These are phyloP conservation scores for Python bivittatus DNA, from an alignment of 2,113 vertebrate species.

Conservation along the genomic window DNA sequence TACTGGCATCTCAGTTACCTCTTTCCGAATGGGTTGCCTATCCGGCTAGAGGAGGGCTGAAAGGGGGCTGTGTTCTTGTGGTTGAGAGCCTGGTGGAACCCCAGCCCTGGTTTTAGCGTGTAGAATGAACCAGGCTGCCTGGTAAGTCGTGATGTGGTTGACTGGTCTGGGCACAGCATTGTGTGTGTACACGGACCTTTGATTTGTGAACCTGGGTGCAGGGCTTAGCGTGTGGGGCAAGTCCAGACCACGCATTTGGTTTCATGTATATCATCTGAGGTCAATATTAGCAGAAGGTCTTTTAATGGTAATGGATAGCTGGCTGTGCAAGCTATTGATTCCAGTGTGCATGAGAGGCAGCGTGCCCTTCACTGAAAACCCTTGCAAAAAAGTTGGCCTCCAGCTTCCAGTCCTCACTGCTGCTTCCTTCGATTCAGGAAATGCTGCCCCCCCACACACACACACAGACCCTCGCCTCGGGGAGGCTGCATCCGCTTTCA, in stretches of 20 bases:
- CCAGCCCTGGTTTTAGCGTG: not conserved
- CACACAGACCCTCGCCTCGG: not conserved
- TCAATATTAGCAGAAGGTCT: not conserved
- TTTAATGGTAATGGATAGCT: not conserved
- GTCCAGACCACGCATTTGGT: not conserved
- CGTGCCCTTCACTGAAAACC: not conserved
- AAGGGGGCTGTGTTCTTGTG: too few species aligned
- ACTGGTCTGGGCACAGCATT: not conserved
- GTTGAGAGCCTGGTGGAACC: too few species aligned
- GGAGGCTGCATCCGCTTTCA: not conserved
- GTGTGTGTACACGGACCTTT: not conserved
- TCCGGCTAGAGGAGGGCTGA: not conserved
- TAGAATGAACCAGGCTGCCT: not conserved
- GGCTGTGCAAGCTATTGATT: not conserved
- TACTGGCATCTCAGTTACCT: not conserved
- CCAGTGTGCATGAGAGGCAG: not conserved
- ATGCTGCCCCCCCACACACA: not conserved
- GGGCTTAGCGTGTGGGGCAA: not conserved
- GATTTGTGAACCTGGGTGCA: not conserved
- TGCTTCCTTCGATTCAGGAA: not conserved
- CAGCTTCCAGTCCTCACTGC: not conserved
- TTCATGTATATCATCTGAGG: not conserved
- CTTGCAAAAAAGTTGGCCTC: not conserved
- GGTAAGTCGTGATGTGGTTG: not conserved
- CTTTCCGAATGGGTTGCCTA: accelerated